Evolutionary conservation across 2,888 invertebrate genomes (phyloP), one percentile per base, ranked within the genome.

Genomic region (Fabriciana adippe): DNA sequence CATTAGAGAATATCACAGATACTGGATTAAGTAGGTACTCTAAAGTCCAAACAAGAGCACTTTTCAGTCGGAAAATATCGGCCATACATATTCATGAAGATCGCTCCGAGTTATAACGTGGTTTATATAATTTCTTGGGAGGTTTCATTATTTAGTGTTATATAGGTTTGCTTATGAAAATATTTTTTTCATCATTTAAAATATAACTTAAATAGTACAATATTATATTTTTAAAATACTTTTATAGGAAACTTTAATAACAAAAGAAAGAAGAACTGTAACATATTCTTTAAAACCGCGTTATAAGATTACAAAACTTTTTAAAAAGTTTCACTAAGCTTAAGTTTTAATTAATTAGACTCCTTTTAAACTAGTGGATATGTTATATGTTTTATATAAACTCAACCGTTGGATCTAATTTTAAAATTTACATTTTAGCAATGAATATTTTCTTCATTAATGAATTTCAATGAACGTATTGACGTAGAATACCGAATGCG

Each of bases 31-130:
- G 18, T 18, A 68, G 73, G 73, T 70, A 35, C 50, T 18, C 16
- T 15, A 72, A 74, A 79, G 80, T 76, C 80, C 76, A 81, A 84
- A 87, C 84, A 87, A 86, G 85, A 86, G 85, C 83, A 83, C 81
- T 85, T 87, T 87, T 87, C 87, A 79, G 79, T 73, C 72, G 69
- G 73, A 81, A 83, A 81, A 85, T 86, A 87, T 85, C 77, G 73
- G 78, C 83, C 81, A 88, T 89, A 80, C 85, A 88, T 90, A 90
- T 90, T 89, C 88, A 89, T 79, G 76, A 77, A 73, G 47, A 59
- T 63, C 70, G 76, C 77, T 75, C 68, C 69, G 75, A 73, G 76
- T 74, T 72, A 65, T 65, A 72, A 69, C 63, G 69, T 62, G 53
- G 53, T 50, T 47, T 21, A 61, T 35, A 41, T 18, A 53, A 50